Evolutionary conservation across 2,113 vertebrate species (phyloP).

Genomic region (Neogobius melanostomus): DNA sequence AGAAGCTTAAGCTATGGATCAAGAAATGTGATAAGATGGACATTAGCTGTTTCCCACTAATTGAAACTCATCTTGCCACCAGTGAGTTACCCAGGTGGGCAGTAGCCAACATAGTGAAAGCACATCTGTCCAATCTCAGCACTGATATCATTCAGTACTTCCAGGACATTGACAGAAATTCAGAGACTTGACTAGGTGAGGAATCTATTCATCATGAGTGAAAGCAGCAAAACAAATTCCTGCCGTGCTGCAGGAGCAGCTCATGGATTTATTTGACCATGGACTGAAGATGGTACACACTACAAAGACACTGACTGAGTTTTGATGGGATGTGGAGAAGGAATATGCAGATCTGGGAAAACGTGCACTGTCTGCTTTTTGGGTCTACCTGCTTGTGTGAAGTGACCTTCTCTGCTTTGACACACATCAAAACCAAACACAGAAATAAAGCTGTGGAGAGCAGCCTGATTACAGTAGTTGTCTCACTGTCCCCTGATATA

Average conservation of each 20-base stretch:
- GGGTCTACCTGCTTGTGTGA: no score
- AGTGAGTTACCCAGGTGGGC: no score
- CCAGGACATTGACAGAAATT: constrained; percentile 42
- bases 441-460: no score
- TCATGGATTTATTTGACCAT: not conserved
- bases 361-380: not conserved
- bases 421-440: no score
- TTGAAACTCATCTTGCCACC: no score
- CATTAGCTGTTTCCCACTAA: no score
- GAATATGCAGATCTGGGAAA: not conserved
- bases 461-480: no score
- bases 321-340: not conserved
- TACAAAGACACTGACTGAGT: not conserved
- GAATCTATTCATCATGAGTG: constrained; percentile 22
- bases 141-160: constrained; percentile 28
- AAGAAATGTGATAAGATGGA: no score
- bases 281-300: not conserved
- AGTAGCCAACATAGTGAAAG: no score
- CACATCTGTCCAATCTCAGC: constrained; percentile 22
- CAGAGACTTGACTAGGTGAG: constrained; percentile 35
- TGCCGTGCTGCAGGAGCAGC: not conserved
- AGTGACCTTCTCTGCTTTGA: no score
- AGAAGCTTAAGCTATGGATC: no score
- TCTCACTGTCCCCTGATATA: not conserved
- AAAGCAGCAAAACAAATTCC: constrained; percentile 25